These are phyloP conservation scores for Drosophila fulvimacula DNA, from an alignment of 2,888 invertebrate genomes.

Conservation along the genomic window DNA sequence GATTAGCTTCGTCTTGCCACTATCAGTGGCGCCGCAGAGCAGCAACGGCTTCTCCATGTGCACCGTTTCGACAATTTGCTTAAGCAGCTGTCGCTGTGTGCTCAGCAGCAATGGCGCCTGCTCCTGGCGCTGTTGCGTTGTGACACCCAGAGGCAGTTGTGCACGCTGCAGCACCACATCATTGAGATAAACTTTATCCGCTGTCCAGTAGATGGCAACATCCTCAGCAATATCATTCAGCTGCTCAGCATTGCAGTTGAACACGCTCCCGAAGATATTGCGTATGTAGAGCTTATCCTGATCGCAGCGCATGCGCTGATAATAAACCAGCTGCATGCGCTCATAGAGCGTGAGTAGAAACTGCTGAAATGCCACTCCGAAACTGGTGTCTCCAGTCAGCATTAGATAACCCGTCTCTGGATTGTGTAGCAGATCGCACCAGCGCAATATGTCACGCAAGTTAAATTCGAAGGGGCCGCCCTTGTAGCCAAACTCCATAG, in stretches of 20 bases:
- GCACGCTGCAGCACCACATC: conserved; percentile 87
- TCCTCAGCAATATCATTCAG: conserved; percentile 85
- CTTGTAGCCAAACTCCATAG: conserved; percentile 90
- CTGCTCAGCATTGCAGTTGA: conserved; percentile 83
- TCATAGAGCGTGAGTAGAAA: conserved; percentile 83
- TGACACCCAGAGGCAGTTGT: conserved; percentile 73
- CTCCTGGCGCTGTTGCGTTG: conserved; percentile 65
- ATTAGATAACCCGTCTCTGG: conserved; percentile 79
- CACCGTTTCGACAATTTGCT: conserved; percentile 93
- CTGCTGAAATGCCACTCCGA: conserved; percentile 63
- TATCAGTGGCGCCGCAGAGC: conserved; percentile 84
- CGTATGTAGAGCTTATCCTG: conserved; percentile 91
- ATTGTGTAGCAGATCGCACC: conserved; percentile 91
- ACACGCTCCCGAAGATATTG: conserved; percentile 85
- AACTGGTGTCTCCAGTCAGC: conserved; percentile 11
- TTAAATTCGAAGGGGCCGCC: conserved; percentile 99
- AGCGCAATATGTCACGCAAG: conserved; percentile 96
- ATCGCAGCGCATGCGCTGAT: conserved; percentile 92
- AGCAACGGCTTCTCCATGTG: conserved; percentile 97
- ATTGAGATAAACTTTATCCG: conserved; percentile 87
- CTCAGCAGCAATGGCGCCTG: conserved; percentile 85
- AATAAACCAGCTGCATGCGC: conserved; percentile 91
- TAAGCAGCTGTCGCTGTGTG: conserved; percentile 89
- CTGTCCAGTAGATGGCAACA: conserved; percentile 87
- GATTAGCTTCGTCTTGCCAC: conserved; percentile 84